Base-by-base conservation (phyloP, 2,888 invertebrate species). In the Nomada fucata region DNA sequence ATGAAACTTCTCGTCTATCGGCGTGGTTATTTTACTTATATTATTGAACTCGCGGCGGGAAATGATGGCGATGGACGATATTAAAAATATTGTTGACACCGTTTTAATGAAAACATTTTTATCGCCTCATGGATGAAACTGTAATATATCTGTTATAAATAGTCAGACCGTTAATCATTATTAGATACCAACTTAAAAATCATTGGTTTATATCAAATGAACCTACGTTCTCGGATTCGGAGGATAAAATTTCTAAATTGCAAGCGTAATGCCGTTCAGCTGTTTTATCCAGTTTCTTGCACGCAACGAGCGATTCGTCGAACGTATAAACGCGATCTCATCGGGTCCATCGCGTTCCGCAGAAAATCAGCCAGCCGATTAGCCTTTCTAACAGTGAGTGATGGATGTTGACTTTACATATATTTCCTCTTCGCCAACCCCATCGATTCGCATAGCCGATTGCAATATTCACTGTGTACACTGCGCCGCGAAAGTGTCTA, bases 331-430 rank as follows among this genome's bases (percentile, higher is more conserved):
- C 53, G 79, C 47, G 76, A 64, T 57, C 65, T 63, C 52, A 76
- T 64, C 57, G 47, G 74, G 76, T 83, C 79, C 86, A 76, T 68
- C 72, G 63, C 72, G 78, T 81, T 70, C 76, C 77, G 79, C 75
- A 81, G 75, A 86, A 85, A 86, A 83, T 82, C 88, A 83, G 80
- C 82, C 80, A 86, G 83, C 88, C 86, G 85, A 83, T 89, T 89
- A 89, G 82, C 85, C 89, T 86, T 84, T 86, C 84, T 84, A 87
- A 88, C 88, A 84, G 84, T 89, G 89, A 89, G 89, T 88, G 89
- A 89, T 89, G 86, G 89, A 89, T 89, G 89, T 88, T 89, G 89
- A 88, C 88, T 89, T 89, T 89, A 89, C 88, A 88, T 89, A 86
- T 87, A 87, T 87, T 88, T 88, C 87, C 87, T 88, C 85, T 85